These are phyloP conservation scores for Pristionchus entomophagus DNA, from an alignment of 2,888 invertebrate species.

Conservation along the genomic window DNA sequence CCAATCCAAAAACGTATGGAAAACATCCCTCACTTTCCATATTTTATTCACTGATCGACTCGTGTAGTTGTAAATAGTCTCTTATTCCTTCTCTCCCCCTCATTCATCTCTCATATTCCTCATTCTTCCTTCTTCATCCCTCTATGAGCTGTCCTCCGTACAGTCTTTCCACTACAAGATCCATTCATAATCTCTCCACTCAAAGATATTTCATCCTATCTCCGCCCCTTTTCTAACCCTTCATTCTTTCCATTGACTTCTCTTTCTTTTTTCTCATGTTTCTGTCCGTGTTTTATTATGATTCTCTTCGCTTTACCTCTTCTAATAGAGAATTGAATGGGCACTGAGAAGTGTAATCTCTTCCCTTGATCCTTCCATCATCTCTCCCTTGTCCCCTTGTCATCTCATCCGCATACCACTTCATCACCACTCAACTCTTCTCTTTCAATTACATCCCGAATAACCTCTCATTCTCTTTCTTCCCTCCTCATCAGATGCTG, in stretches of 20 bases:
- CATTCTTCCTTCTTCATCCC: not conserved
- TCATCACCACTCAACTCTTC: not conserved
- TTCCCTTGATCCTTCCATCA: slow-evolving; percentile 10
- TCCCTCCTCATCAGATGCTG: no score
- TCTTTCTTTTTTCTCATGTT: not conserved
- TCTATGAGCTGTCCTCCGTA: slow-evolving; percentile 7
- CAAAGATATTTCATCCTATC: not conserved
- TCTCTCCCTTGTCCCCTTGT: not conserved
- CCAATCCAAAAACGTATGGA: not conserved
- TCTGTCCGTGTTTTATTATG: slow-evolving; percentile 38
- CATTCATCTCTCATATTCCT: not conserved
- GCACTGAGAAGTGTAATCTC: slow-evolving; percentile 12
- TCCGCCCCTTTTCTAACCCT: not conserved
- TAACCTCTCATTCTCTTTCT: not conserved
- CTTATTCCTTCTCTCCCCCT: not conserved
- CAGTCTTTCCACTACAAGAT: not conserved
- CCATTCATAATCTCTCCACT: not conserved
- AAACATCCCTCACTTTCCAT: not conserved
- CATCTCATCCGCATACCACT: not conserved
- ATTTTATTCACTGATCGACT: not conserved
- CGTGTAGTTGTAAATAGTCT: no score
- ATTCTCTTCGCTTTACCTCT: slow-evolving; percentile 24
- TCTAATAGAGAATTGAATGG: slow-evolving; percentile 2
- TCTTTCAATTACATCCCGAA: not conserved
- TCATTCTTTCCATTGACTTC: not conserved